These are phyloP conservation scores for Capitulum mitella DNA, from an alignment of 2,888 invertebrate species.

Conservation along the genomic window DNA sequence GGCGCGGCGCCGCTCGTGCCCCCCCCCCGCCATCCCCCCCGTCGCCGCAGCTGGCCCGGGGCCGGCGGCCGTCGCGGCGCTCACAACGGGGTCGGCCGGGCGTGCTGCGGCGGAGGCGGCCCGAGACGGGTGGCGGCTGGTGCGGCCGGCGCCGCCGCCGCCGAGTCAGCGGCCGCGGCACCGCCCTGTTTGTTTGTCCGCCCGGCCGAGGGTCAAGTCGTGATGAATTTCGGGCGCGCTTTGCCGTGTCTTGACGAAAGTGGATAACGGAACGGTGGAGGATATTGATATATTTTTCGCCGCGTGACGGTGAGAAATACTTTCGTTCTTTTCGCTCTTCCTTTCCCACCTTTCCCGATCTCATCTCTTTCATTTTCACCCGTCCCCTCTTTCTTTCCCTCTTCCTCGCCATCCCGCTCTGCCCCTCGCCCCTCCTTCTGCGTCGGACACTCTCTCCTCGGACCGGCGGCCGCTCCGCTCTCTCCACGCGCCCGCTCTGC, in stretches of 20 bases:
- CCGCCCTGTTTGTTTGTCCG: neutral
- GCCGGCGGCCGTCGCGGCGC: too few species aligned
- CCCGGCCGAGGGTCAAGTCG: too few species aligned
- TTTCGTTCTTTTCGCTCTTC: neutral
- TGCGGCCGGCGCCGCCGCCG: neutral
- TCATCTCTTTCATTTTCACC: neutral
- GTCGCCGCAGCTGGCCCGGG: too few species aligned
- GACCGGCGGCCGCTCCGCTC: neutral
- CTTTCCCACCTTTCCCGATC: neutral
- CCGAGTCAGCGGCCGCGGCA: neutral
- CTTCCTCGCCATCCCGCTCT: neutral
- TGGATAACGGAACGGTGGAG: too few species aligned
- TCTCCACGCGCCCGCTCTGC: neutral
- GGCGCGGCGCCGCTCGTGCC: too few species aligned
- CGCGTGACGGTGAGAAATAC: too few species aligned
- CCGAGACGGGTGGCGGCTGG: too few species aligned
- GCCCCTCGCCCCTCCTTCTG: neutral
- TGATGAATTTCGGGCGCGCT: too few species aligned
- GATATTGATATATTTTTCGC: too few species aligned
- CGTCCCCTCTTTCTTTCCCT: neutral
- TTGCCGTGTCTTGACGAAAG: too few species aligned
- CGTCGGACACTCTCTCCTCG: neutral
- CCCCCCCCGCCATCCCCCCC: neutral
- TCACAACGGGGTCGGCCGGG: too few species aligned
- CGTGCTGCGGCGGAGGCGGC: too few species aligned